A percentile compares a stretch with the other conserved stretches of the same genome.
Evolutionary conservation across 2,113 vertebrate species (phyloP).

Genomic region (Trinectes maculatus): DNA sequence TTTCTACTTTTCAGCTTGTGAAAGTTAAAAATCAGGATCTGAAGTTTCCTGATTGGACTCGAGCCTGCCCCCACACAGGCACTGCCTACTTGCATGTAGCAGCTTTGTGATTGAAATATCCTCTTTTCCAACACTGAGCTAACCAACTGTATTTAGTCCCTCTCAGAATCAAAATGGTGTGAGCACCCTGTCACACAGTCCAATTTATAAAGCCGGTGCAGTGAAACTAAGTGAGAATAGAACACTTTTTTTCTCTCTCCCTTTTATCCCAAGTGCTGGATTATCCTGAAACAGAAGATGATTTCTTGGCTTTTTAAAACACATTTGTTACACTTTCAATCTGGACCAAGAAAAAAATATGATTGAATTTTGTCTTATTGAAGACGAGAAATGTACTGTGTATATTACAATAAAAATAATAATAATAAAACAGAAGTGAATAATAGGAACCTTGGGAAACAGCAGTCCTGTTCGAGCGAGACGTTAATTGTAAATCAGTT

Average conservation of each 20-base stretch:
- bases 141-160: conserved; percentile 4
- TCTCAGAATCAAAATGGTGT: conserved; percentile 50
- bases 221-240: conserved; percentile 29
- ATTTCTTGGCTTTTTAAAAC: background rate
- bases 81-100: conserved; percentile 39
- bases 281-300: conserved; percentile 4
- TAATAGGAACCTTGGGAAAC: background rate
- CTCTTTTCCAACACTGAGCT: conserved; percentile 28
- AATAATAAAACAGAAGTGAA: too few relatives aligned
- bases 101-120: conserved; percentile 50
- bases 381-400: background rate
- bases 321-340: background rate
- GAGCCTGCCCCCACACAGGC: conserved; percentile 39
- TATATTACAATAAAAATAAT: background rate
- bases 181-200: conserved; percentile 40
- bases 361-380: background rate
- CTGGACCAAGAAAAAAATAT: too few relatives aligned
- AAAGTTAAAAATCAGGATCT: conserved; percentile 44
- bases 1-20: conserved; percentile 45
- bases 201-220: conserved; percentile 31
- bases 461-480: background rate
- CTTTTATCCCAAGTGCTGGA: background rate
- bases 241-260: conserved; percentile 18
- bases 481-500: conserved; percentile 3
- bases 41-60: conserved; percentile 56